phyloP scores from a whole-genome alignment of 2,888 invertebrate species.

The Phragmatobia fuliginosa region DNA sequence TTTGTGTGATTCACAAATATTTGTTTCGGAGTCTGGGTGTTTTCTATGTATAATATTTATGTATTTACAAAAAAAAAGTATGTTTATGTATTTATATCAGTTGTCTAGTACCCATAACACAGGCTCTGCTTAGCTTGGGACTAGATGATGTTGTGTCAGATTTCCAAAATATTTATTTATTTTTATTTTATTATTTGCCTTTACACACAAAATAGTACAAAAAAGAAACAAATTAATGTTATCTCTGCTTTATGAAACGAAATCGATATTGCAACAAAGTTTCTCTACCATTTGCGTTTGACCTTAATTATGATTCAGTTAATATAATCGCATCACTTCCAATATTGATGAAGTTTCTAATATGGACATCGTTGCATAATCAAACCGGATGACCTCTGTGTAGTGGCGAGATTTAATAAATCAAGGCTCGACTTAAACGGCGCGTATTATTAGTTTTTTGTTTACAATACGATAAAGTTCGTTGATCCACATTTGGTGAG shows the following conservation, averaged over 20 bases:
- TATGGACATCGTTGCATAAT: neutral
- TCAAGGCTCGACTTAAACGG: neutral
- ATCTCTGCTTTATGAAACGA: neutral
- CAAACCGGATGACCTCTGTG: neutral
- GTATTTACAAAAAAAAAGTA: too few species aligned
- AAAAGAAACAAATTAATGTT: too few species aligned
- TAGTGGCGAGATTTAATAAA: neutral
- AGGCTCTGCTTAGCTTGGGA: too few species aligned
- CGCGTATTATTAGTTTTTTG: slow-evolving; percentile 20
- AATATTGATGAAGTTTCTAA: neutral
- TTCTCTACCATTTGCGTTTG: slow-evolving; percentile 2
- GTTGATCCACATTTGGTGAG: slow-evolving; percentile 31
- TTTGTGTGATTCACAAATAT: too few species aligned
- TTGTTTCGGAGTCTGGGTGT: too few species aligned
- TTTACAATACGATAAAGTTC: slow-evolving; percentile 49
- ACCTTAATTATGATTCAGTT: slow-evolving; percentile 12
- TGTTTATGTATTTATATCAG: too few species aligned
- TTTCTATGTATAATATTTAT: too few species aligned
- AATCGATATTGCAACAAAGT: slow-evolving; percentile 12
- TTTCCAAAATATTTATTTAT: too few species aligned
- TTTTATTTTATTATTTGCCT: too few species aligned
- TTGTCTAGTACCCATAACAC: too few species aligned
- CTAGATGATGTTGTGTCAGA: too few species aligned
- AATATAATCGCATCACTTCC: neutral
- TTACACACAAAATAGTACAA: too few species aligned